Evolutionary conservation across 2,113 vertebrate genomes (phyloP).

Genomic region (Sclerurus mexicanus): DNA sequence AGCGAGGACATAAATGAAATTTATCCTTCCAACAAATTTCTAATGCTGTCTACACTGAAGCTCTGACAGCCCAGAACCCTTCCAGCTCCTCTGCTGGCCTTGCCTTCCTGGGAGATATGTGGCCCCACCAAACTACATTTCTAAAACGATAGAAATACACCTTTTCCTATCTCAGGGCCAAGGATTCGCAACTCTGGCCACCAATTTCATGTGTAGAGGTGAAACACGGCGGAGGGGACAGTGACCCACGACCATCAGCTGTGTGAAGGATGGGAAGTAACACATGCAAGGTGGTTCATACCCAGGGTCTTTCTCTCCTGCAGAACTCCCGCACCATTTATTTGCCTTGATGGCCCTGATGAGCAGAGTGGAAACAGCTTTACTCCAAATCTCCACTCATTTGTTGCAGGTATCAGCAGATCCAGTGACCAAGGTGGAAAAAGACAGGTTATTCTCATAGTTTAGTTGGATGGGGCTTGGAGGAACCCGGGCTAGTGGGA

Average conservation of each 20-base stretch:
- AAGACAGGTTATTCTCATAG: not conserved
- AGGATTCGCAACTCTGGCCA: not conserved
- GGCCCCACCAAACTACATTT: not conserved
- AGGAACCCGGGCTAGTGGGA: not conserved
- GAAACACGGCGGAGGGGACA: not conserved
- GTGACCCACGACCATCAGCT: not conserved
- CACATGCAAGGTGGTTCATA: not conserved
- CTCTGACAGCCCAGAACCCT: not conserved
- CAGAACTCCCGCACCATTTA: not conserved
- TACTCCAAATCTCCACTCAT: not conserved
- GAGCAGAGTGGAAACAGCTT: not conserved
- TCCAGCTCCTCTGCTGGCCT: not conserved
- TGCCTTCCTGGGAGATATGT: not conserved
- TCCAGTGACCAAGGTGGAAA: not conserved
- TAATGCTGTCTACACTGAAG: not conserved
- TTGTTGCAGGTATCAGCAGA: not conserved
- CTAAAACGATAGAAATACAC: not conserved
- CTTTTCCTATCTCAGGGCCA: not conserved
- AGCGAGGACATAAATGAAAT: not conserved
- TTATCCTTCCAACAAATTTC: not conserved
- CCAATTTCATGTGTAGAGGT: too few relatives aligned
- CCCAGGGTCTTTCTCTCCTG: not conserved
- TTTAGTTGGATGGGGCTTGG: not conserved
- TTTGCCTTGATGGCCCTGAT: not conserved
- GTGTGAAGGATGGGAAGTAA: not conserved